Base-by-base conservation (phyloP, 1,140 invertebrate genomes). In the Epicauta chinensis region DNA sequence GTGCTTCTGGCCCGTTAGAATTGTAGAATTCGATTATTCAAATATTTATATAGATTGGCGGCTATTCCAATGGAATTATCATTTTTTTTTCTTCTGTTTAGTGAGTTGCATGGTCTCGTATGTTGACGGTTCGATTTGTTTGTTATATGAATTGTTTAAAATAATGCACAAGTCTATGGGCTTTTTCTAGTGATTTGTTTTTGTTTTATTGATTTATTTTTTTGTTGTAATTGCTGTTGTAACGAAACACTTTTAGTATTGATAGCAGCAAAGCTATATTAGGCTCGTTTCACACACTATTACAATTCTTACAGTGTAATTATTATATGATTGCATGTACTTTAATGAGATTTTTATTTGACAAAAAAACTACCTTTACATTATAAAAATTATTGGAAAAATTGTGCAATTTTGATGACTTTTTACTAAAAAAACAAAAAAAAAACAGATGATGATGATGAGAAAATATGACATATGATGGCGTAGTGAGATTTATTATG, bases 381-480 rank as follows among this genome's bases (percentile, higher is more conserved):
- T 38, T 52, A 46, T 48, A 56, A 56, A 53, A 52, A 59, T 63
- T 47, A 56, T n/a, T n/a, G n/a, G n/a, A n/a, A n/a, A n/a, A n/a
- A n/a, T n/a, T 51, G 60, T 64, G 62, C 62, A 64, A 64, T 62
- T 58, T 49, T 60, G 62, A 64, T 64, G 60, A 64, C 60, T 58
- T 62, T 57, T 53, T 57, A 62, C 58, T 62, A 60, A 64, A 64
- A 34, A 34, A 30, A n/a, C n/a, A n/a, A n/a, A n/a, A n/a, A n/a
- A 30, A 30, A 30, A 30, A 30, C 29, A 30, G 10, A 30, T 34
- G 10, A 34, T n/a, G 3, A 34, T 34, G 7, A 23, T 23, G 23
- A 23, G 23, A 23, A 5, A 49, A 64, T 55, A 58, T 64, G 60
- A 62, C 58, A 64, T 60, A 64, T 64, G 64, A 64, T 64, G 63